A percentile compares a stretch with the other conserved stretches of the same genome.
These are phyloP conservation scores for Menidia menidia DNA, from an alignment of 2,797 vertebrate genomes.

Conservation along the genomic window DNA sequence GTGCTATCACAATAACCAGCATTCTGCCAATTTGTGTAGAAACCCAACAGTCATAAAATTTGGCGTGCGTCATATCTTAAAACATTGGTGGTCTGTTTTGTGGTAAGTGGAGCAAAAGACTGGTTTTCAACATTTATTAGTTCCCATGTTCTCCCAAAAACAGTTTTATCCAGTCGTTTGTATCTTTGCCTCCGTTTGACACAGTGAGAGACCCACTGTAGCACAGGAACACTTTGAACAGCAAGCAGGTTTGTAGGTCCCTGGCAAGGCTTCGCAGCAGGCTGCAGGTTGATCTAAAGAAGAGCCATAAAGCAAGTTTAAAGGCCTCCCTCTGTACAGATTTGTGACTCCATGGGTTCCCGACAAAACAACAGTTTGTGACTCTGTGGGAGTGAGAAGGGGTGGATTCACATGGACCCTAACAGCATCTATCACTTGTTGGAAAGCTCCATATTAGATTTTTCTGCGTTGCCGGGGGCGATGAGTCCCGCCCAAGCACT, in stretches of 20 bases:
- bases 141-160: neutral
- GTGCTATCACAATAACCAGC: neutral
- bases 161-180: neutral
- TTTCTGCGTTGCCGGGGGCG: constrained; percentile 8
- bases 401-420: neutral
- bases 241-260: no score
- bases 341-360: constrained; percentile 9
- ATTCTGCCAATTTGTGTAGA: neutral
- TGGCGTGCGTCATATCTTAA: neutral
- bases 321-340: neutral
- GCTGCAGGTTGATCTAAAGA: neutral
- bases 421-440: constrained; percentile 8
- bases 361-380: constrained; percentile 1
- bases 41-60: neutral
- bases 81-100: neutral
- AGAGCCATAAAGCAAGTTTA: neutral
- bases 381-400: constrained; percentile 1
- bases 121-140: neutral
- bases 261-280: neutral
- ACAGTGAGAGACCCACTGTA: neutral
- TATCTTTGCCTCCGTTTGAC: neutral
- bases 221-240: neutral
- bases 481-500: neutral
- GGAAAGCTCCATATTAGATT: constrained; percentile 1
- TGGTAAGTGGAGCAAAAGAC: neutral